Evolutionary conservation across 2,113 vertebrate genomes (phyloP).

Genomic region (Rhinogobius similis): DNA sequence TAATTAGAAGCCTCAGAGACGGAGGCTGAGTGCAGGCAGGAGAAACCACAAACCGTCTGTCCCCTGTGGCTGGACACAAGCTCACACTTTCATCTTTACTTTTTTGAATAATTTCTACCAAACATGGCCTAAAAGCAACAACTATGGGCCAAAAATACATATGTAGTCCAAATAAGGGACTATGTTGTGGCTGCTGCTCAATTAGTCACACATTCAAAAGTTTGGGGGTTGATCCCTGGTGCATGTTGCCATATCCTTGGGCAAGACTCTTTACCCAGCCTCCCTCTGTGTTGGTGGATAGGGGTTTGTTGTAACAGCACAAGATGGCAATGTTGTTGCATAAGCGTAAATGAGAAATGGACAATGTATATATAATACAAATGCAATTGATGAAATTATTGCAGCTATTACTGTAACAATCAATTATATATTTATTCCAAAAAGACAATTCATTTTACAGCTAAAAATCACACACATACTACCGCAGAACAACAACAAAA

Average conservation of each 20-base stretch:
- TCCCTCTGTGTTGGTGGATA: not conserved
- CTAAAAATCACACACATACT: too few relatives aligned
- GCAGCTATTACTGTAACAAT: too few relatives aligned
- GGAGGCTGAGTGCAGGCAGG: slow-evolving; percentile 15
- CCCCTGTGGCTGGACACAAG: slow-evolving; percentile 22
- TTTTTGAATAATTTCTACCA: slow-evolving; percentile 18
- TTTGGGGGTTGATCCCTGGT: not conserved
- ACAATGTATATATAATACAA: too few relatives aligned
- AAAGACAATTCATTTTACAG: too few relatives aligned
- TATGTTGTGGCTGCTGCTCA: not conserved
- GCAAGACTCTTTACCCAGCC: not conserved
- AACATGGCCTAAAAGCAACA: not conserved
- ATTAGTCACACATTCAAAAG: not conserved
- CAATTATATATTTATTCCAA: too few relatives aligned
- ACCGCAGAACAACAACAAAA: too few relatives aligned
- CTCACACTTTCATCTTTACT: slow-evolving; percentile 19
- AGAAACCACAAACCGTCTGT: slow-evolving; percentile 22
- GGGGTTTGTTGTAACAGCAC: too few relatives aligned
- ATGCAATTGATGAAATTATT: too few relatives aligned
- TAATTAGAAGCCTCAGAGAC: slow-evolving; percentile 17
- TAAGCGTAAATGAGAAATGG: too few relatives aligned
- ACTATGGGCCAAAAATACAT: not conserved
- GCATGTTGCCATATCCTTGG: not conserved
- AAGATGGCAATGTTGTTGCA: too few relatives aligned
- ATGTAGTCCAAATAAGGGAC: not conserved